phyloP scores from a whole-genome alignment of 2,888 invertebrate genomes.

The Thelaira solivaga region DNA sequence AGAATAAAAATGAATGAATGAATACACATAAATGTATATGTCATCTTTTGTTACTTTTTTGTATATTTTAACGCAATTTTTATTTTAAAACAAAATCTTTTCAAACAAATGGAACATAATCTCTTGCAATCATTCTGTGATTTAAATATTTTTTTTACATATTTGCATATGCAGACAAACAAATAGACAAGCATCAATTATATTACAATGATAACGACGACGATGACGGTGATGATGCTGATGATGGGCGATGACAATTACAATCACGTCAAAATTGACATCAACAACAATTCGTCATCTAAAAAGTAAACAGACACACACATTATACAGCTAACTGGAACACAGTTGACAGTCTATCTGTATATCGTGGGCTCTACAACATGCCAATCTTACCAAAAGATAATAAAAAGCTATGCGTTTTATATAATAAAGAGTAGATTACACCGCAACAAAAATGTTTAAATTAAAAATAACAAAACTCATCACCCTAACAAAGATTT shows the following conservation, averaged over 20 bases:
- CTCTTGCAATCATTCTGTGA: constrained; percentile 54
- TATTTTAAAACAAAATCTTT: constrained; percentile 52
- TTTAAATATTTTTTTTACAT: constrained; percentile 51
- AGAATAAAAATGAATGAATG: constrained; percentile 28
- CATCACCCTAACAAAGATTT: no score
- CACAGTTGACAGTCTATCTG: background rate
- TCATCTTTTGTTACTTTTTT: constrained; percentile 28
- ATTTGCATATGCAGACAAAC: constrained; percentile 53
- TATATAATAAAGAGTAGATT: background rate
- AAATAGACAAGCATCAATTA: constrained; percentile 36
- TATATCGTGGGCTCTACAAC: no score
- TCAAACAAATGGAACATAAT: constrained; percentile 47
- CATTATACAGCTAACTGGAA: background rate
- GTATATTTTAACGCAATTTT: constrained; percentile 51
- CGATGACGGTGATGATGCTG: no score
- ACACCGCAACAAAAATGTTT: background rate
- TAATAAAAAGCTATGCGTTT: constrained; percentile 3
- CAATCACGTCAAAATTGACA: constrained; percentile 32
- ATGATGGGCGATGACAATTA: constrained; percentile 34
- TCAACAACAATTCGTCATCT: constrained; percentile 46
- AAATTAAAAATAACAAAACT: background rate
- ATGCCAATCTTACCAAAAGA: background rate
- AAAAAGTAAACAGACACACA: constrained; percentile 8
- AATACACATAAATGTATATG: constrained; percentile 41
- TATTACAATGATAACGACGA: constrained; percentile 18